phyloP scores from a whole-genome alignment of 1,140 invertebrate genomes.

The Drosophila pandora region DNA sequence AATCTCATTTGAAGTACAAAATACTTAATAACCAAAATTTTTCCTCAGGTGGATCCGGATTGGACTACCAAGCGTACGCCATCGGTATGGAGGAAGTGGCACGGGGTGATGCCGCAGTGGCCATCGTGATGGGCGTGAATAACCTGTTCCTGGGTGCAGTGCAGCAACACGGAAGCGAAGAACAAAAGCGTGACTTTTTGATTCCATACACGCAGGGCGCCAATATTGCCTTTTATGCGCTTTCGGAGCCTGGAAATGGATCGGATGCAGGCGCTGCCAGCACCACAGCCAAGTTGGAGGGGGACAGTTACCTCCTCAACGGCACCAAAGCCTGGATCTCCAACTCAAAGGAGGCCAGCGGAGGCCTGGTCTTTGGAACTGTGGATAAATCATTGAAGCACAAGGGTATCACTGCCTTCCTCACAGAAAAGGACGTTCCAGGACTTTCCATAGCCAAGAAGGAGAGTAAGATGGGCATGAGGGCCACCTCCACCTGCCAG shows the following conservation, averaged over 20 bases:
- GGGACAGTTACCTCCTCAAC: constrained; percentile 90
- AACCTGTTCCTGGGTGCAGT: constrained; percentile 95
- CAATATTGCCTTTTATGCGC: constrained; percentile 89
- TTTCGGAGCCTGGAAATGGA: constrained; percentile 92
- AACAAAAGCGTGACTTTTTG: constrained; percentile 93
- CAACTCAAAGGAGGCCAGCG: constrained; percentile 95
- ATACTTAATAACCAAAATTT: not conserved
- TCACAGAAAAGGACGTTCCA: constrained; percentile 91
- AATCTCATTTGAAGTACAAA: no score
- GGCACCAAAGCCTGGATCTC: constrained; percentile 98
- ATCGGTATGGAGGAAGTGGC: constrained; percentile 98
- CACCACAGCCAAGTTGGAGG: constrained; percentile 89
- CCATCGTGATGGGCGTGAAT: constrained; percentile 95
- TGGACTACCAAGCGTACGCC: constrained; percentile 96
- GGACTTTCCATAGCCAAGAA: constrained; percentile 94
- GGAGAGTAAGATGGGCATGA: constrained; percentile 97
- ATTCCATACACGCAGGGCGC: constrained; percentile 90
- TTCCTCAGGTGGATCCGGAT: constrained; percentile 86
- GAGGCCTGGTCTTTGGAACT: constrained; percentile 94
- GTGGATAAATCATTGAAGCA: constrained; percentile 96
- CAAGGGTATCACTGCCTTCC: constrained; percentile 94
- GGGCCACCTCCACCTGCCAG: constrained; percentile 95
- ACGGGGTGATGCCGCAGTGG: constrained; percentile 91
- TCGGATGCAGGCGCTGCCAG: constrained; percentile 98
- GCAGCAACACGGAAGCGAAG: constrained; percentile 90